Evolutionary conservation across 2,797 vertebrate genomes (phyloP).

Genomic region (Rachycentron canadum): DNA sequence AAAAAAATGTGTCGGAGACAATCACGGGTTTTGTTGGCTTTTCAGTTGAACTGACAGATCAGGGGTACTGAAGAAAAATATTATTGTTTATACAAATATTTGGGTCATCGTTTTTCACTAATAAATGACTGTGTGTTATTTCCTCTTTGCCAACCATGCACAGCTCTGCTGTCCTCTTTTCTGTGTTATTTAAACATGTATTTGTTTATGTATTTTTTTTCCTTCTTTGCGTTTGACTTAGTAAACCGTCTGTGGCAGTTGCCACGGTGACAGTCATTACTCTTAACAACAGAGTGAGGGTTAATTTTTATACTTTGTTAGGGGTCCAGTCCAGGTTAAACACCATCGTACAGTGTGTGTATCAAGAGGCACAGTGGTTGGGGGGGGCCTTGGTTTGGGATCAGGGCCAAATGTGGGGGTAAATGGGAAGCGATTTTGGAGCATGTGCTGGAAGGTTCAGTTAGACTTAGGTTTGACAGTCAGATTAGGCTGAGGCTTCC

Average conservation of each 20-base stretch:
- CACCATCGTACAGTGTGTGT: slow-evolving; percentile 16
- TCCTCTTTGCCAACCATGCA: slow-evolving; percentile 21
- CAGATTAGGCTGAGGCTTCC: slow-evolving; percentile 37
- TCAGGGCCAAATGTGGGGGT: slow-evolving; percentile 35
- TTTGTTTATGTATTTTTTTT: slow-evolving; percentile 20
- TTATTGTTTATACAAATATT: slow-evolving; percentile 15
- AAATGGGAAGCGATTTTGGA: slow-evolving; percentile 30
- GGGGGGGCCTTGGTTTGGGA: slow-evolving; percentile 23
- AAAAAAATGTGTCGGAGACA: slow-evolving; percentile 10
- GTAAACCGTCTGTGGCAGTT: slow-evolving; percentile 45
- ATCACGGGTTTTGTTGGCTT: slow-evolving; percentile 18
- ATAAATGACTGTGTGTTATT: background rate
- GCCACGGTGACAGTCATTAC: slow-evolving; percentile 46
- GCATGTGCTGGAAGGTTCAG: slow-evolving; percentile 35
- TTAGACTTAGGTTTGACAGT: slow-evolving; percentile 47
- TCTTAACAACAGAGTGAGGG: slow-evolving; percentile 28
- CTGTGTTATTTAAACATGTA: slow-evolving; percentile 23
- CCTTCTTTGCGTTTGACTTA: slow-evolving; percentile 12
- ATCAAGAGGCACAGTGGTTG: slow-evolving; percentile 19
- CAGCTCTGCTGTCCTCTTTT: slow-evolving; percentile 18
- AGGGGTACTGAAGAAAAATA: slow-evolving; percentile 1
- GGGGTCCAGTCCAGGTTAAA: slow-evolving; percentile 47
- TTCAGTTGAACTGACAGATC: slow-evolving; percentile 25
- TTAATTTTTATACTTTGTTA: slow-evolving; percentile 50
- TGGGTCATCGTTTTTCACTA: slow-evolving; percentile 16